Base-by-base conservation (phyloP, 2,113 vertebrate species). In the Bujurquina vittata region DNA sequence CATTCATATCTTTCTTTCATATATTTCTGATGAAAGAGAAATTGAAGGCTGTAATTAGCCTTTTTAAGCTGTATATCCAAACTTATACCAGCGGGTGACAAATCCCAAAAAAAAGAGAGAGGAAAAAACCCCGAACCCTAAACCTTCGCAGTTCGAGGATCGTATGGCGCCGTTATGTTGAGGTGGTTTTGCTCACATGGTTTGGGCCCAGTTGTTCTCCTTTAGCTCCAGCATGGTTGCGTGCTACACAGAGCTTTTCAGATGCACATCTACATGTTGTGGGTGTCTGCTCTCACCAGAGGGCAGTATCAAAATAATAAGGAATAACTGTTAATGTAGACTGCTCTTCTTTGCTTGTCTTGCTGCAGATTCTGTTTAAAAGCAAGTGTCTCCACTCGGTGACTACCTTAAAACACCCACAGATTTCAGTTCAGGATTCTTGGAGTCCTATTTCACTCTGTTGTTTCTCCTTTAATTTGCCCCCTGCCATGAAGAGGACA, bases 1-100 rank as follows among this genome's bases (percentile, higher is more conserved):
- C 58, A 56, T 56, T 67, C 17, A 61, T 37, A 23, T 43, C 11
- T 63, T 52, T 35, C 43, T 52, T 80, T 60, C 11, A 63, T 63
- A 58, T 55, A 80, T 84, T 74, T 86, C 29, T 84, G 56, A 77
- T 59, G 58, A 55, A 72, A 76, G 40, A 22, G 22, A 62, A 72
- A 31, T 46, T 8, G 4, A 83, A 26, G 40, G 62, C 31, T 31
- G 75, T 63, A 80, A 83, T 72, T 61, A 49, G 69, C 55, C 10
- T 77, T 77, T 87, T 87, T 77, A 83, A 77, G 73, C 49, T 55
- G 52, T 84, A 29, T 59, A 46, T 72, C 54, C 78, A 46, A 37
- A 54, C 17, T 72, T 10, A n/a, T 52, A 29, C 46, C 31, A 49
- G 6, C 0, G 0, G 29, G 29, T 72, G 46, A 52, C 65, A 7